Base-by-base conservation (phyloP, 1,140 invertebrate genomes). In the Olivierus martensii region DNA sequence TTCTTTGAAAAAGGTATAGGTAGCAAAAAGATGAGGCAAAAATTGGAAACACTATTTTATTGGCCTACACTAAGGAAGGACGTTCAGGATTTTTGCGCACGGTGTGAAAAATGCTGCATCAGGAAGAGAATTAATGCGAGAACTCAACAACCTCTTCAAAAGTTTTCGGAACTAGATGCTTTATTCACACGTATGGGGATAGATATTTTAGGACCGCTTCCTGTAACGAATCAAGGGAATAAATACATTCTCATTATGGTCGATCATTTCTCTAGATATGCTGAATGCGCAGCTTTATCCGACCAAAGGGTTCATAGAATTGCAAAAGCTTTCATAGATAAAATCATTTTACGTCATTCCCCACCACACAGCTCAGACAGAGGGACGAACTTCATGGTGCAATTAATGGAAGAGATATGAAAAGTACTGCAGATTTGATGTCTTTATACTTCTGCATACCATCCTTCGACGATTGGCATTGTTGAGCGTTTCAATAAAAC, bases 251-350 rank as follows among this genome's bases (percentile, higher is more conserved):
- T 64, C 7, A 55, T 61, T 10, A 37, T 59, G 0, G 39, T 49
- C 12, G 63, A 66, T 47, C 65, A 62, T 22, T 62, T 61, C 21
- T 63, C 61, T 12, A 61, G 62, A 51, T 66, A 49, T 49, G 38
- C 39, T 11, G 58, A 62, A 46, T 54, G 53, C 2, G 58, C 43
- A 54, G 51, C 62, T 7, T 9, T 61, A 5, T 39, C 48, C 17
- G 41, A 61, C 46, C 55, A 64, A 15, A 42, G 52, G 35, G 55
- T 59, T 18, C 18, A 47, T 3, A 60, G 56, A 3, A 55, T 63
- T 17, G 57, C 58, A 21, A 49, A 59, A 35, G 42, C 42, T n/a
- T 42, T 61, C 7, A 37, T 62, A 12, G 35, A 53, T n/a, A 21
- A 56, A 2, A 21, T 53, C 15, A 10, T 56, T 21, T 28, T 52